phyloP scores from a whole-genome alignment of 1,140 invertebrate genomes.

The Drosophila ohnishii region DNA sequence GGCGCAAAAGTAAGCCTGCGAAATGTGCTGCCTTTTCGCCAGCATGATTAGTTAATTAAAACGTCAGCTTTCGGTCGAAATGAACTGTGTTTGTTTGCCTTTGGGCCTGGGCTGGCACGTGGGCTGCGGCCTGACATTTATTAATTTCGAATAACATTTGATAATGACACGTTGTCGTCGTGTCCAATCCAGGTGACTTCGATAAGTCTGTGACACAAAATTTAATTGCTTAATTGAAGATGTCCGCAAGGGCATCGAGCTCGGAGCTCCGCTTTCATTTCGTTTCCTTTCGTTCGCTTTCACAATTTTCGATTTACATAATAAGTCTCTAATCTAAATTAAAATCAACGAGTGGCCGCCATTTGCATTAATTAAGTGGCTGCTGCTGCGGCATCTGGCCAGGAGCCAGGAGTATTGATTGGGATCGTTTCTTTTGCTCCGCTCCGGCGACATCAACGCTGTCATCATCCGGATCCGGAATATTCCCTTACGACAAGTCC shows the following conservation, averaged over 20 bases:
- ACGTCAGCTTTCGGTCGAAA: slow-evolving; percentile 54
- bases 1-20: slow-evolving; percentile 36
- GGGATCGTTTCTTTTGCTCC: slow-evolving; percentile 64
- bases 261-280: not conserved
- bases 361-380: slow-evolving; percentile 77
- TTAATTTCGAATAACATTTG: slow-evolving; percentile 62
- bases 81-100: slow-evolving; percentile 53
- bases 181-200: slow-evolving; percentile 13
- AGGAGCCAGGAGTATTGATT: slow-evolving; percentile 66
- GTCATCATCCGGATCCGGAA: slow-evolving; percentile 38
- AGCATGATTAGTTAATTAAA: slow-evolving; percentile 78
- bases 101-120: not conserved
- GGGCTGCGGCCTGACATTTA: slow-evolving; percentile 53
- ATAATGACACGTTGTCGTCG: slow-evolving; percentile 29
- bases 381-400: slow-evolving; percentile 17
- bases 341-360: slow-evolving; percentile 70
- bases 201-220: slow-evolving; percentile 48
- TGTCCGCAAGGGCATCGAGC: slow-evolving; percentile 6
- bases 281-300: slow-evolving; percentile 22
- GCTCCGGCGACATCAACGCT: slow-evolving; percentile 13
- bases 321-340: slow-evolving; percentile 75
- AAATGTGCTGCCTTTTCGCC: slow-evolving; percentile 23
- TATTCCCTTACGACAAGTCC: slow-evolving; percentile 62
- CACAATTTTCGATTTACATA: slow-evolving; percentile 67
- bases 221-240: slow-evolving; percentile 75